Evolutionary conservation across 2,888 invertebrate genomes (phyloP), one percentile per base, ranked within the genome.

Genomic region (Galerucella calmariensis): DNA sequence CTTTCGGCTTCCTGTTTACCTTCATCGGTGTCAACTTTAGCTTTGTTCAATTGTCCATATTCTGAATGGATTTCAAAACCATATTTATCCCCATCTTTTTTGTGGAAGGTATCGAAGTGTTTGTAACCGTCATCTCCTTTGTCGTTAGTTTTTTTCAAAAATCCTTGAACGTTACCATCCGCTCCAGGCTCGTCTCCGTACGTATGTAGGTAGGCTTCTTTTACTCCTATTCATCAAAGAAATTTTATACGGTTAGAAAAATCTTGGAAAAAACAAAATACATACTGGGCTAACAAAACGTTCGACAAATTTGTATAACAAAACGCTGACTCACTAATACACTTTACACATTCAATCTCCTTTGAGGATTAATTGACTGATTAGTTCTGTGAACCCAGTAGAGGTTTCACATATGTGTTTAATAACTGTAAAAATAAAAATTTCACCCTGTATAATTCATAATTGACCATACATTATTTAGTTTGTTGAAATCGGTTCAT

Each of bases 121-220:
- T 93, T 92, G 88, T 94, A 94, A 0, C 94, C 93, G 79, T 92
- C 91, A 83, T 91, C 91, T 41, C 92, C 93, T 66, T 92, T 91
- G 76, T 91, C 92, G 59, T 90, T 88, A 83, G 90, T 90, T 83
- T 90, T 91, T 77, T 91, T 90, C 63, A 91, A 89, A 85, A 91
- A 93, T 2, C 93, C 93, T 74, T 92, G 91, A 75, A 88, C 87
- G 66, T 89, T 89, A 67, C 89, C 89, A 76, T 91, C 91, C 41
- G 82, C 83, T n/a, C 82, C 82, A 48, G 81, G 81, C 27, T 91
- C 91, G 69, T 91, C 91, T 0, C 91, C 92, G 81, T 91, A 92
- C 0, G 90, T 89, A 84, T 90, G 91, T 83, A 92, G 88, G 85
- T 89, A 92, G 63, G 88, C 89, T 81, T 87, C 86, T 81, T 85